Evolutionary conservation across 2,888 invertebrate genomes (phyloP), one percentile per base, ranked within the genome.

Genomic region (Leucophenga montana): DNA sequence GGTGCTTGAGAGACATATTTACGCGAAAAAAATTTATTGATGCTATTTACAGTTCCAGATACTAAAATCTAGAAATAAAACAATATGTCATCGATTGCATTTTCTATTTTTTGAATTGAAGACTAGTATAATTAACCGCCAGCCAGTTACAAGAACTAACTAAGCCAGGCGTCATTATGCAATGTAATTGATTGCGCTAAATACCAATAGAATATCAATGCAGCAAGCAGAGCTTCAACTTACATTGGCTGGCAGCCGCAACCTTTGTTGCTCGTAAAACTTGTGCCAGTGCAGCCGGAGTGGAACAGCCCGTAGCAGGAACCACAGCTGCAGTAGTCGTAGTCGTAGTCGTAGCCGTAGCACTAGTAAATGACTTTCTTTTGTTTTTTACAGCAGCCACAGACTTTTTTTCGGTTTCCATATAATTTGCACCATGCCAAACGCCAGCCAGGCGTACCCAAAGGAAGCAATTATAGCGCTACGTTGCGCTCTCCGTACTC

Each of bases 131-230:
- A 53, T 18, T 53, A 53, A 18, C 53, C 56, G 39, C 27, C 11
- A 22, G 27, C 56, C 56, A 56, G 13, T 8, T 8, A 39, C 5
- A 39, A 39, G 39, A 39, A 39, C 39, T n/a, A n/a, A 18, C 50
- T 18, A 56, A 56, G 56, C 56, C 56, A 54, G 27, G 75, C 46
- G 73, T 20, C 67, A 27, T 59, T 77, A 72, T 77, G 71, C 67
- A 81, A 81, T 74, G 76, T 46, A 83, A 72, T 33, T 27, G 11
- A 13, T 56, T 56, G 56, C 56, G 27, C 56, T 56, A 27, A 56
- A 56, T 56, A 5, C 13, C 20, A 56, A 22, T 56, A 14, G 20
- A 56, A 56, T 56, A 13, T 27, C 13, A 56, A 56, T 54, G 54
- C 27, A 56, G 8, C 14, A 18, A 56, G 8, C 14, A 18, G 50